phyloP scores from a whole-genome alignment of 2,797 vertebrate species.

The Trematomus bernacchii region DNA sequence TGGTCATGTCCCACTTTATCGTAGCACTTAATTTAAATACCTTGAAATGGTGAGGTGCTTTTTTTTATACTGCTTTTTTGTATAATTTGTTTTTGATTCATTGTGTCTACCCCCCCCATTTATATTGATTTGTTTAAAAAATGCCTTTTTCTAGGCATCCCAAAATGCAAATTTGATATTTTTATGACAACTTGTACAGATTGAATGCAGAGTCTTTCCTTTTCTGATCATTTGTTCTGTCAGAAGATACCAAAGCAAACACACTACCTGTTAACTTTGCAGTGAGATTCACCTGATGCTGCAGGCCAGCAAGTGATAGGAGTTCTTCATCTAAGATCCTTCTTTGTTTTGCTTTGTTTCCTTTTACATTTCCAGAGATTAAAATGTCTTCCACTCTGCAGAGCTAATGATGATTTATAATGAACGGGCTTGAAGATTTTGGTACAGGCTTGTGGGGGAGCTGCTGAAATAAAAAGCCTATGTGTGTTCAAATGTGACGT shows the following conservation, averaged over 20 bases:
- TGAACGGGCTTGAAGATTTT: conserved; percentile 43
- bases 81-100: no score
- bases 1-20: conserved; percentile 40
- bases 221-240: conserved; percentile 21
- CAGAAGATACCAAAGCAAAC: conserved; percentile 66
- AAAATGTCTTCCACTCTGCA: conserved; percentile 31
- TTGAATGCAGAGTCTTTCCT: not conserved
- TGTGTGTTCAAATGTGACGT: conserved; percentile 36
- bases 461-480: conserved; percentile 73
- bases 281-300: conserved; percentile 65
- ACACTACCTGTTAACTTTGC: conserved; percentile 71
- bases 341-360: conserved; percentile 46
- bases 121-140: not conserved
- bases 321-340: conserved; percentile 16
- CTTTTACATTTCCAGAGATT: conserved; percentile 9
- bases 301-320: conserved; percentile 69
- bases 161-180: conserved; percentile 32
- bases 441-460: conserved; percentile 56
- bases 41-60: conserved; percentile 53
- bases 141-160: conserved; percentile 12
- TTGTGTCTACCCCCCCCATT: conserved; percentile 12
- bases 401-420: conserved; percentile 9
- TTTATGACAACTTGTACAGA: not conserved
- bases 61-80: conserved; percentile 15
- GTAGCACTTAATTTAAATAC: conserved; percentile 67